Conservation (phyloP, 2,888 invertebrate genomes). For the Oxystoma pomonae region DNA sequence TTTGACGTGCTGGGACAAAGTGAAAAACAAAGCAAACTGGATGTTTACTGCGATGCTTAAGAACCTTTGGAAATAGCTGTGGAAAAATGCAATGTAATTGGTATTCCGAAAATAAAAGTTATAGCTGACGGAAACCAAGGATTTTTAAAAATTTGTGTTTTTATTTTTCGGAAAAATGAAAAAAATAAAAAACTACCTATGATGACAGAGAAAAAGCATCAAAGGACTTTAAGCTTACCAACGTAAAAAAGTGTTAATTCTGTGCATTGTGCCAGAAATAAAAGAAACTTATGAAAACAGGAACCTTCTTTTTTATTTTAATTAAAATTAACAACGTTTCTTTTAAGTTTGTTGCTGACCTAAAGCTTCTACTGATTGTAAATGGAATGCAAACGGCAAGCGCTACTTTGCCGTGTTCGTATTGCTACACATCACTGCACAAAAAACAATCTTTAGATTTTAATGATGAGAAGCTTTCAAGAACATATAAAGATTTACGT, state of each 20-base stretch:
- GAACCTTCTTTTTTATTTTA: not conserved
- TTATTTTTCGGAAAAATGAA: not conserved
- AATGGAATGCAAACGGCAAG: not conserved
- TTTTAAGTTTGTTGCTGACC: not conserved
- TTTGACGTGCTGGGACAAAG: not conserved
- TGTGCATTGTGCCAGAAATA: not conserved
- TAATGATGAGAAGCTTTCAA: not conserved
- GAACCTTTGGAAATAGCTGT: not conserved
- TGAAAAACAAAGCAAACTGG: not conserved
- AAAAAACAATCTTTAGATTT: not conserved
- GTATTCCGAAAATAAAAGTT: not conserved
- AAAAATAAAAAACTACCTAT: not conserved
- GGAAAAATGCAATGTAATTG: not conserved
- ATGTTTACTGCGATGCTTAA: not conserved
- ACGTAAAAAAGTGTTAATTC: not conserved
- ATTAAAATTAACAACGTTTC: not conserved
- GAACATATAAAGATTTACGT: not conserved
- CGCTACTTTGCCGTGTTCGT: not conserved
- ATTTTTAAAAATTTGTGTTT: not conserved
- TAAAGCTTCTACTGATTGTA: not conserved
- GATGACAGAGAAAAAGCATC: too few species aligned
- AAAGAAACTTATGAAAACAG: not conserved
- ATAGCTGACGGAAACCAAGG: not conserved
- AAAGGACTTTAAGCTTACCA: too few species aligned
- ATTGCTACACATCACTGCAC: not conserved